A percentile compares a stretch with the other conserved stretches of the same genome.
Evolutionary conservation across 35 echinoderm and acorn worm genomes (phyloP).

Genomic region (Ophioderma brevispina): DNA sequence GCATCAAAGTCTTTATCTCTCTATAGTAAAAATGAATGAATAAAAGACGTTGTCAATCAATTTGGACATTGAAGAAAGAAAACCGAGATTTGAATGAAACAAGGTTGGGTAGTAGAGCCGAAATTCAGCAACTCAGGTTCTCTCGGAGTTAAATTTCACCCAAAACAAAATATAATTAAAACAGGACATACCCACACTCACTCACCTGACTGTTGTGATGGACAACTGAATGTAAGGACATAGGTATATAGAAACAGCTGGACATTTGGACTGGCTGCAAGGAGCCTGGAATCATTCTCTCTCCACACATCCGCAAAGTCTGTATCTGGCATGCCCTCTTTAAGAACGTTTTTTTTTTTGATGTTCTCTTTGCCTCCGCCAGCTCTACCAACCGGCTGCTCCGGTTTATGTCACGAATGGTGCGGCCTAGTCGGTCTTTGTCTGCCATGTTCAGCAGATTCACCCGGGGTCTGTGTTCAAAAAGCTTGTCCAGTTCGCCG

Average conservation of each 20-base stretch:
- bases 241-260: conserved; percentile 5
- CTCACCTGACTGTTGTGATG: background rate
- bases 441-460: conserved; percentile 23
- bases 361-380: background rate
- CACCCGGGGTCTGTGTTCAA: background rate
- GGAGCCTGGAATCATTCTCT: conserved; percentile 8
- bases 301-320: conserved; percentile 26
- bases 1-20: background rate
- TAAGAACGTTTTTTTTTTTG: background rate
- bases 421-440: background rate
- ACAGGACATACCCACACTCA: too few species aligned
- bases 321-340: background rate
- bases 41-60: background rate
- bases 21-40: background rate
- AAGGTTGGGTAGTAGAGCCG: too few species aligned
- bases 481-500: conserved; percentile 1
- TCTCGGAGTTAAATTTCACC: too few species aligned
- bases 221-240: conserved; percentile 30
- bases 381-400: too few species aligned
- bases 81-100: too few species aligned
- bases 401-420: background rate
- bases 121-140: too few species aligned
- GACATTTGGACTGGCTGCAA: background rate
- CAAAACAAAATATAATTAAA: too few species aligned
- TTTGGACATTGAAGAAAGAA: too few species aligned